Evolutionary conservation across 2,113 vertebrate species (phyloP).

Genomic region (Octodon degus): DNA sequence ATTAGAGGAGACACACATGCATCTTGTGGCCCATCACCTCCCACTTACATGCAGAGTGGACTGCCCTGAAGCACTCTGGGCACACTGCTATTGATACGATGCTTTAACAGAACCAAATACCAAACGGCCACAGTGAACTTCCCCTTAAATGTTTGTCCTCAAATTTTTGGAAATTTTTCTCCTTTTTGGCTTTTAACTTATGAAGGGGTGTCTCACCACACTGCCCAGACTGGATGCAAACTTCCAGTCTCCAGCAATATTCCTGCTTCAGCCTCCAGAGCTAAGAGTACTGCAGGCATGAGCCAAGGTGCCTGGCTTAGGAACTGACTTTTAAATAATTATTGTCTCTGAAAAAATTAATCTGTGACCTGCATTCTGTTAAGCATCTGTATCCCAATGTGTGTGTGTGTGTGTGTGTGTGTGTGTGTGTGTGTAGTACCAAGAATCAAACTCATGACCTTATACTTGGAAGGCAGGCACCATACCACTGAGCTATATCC

Average conservation of each 20-base stretch:
- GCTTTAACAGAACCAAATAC: not conserved
- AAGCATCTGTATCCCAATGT: not conserved
- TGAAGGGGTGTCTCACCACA: not conserved
- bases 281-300: not conserved
- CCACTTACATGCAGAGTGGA: not conserved
- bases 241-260: not conserved
- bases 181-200: not conserved
- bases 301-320: not conserved
- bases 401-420: no score
- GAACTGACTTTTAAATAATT: not conserved
- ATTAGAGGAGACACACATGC: not conserved
- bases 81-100: not conserved
- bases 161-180: not conserved
- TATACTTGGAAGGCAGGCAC: no score
- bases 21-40: not conserved
- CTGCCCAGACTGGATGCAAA: not conserved
- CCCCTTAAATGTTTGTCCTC: not conserved
- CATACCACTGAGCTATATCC: no score
- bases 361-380: not conserved
- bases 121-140: not conserved
- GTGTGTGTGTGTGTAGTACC: no score
- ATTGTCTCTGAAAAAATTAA: constrained; percentile 11
- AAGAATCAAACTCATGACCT: no score
- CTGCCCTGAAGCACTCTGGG: not conserved
- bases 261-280: not conserved